These are phyloP conservation scores for Helarctos malayanus DNA, from an alignment of 2,797 vertebrate species.

Conservation along the genomic window DNA sequence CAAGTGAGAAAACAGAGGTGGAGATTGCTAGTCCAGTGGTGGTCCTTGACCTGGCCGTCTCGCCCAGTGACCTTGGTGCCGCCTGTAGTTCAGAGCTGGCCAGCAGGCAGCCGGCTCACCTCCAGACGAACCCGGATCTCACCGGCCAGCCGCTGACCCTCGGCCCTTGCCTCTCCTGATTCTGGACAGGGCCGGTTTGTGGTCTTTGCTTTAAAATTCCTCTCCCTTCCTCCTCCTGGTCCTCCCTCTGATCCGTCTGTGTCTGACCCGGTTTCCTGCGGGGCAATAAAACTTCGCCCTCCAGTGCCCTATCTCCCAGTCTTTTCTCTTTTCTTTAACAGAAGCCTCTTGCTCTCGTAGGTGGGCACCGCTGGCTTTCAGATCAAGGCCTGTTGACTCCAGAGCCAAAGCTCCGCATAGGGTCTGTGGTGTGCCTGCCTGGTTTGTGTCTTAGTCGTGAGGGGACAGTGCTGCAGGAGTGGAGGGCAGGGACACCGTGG, in stretches of 20 bases:
- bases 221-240: neutral
- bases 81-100: fast-evolving
- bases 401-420: neutral
- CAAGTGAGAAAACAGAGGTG: neutral
- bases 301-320: fast-evolving
- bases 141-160: fast-evolving
- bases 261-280: neutral
- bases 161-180: neutral
- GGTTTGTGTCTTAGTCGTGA: neutral
- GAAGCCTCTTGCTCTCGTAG: neutral
- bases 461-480: neutral
- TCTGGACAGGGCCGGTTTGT: neutral
- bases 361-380: neutral
- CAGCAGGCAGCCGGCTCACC: fast-evolving
- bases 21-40: neutral
- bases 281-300: too few relatives aligned
- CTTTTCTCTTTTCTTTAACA: neutral
- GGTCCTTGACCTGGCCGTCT: neutral
- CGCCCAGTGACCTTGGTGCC: fast-evolving
- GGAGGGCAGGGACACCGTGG: neutral
- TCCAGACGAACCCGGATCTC: fast-evolving
- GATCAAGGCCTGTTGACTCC: neutral
- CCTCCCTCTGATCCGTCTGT: neutral
- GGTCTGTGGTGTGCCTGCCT: neutral
- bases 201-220: neutral